Evolutionary conservation across 2,797 vertebrate genomes (phyloP).

Genomic region (Pseudopleuronectes americanus): DNA sequence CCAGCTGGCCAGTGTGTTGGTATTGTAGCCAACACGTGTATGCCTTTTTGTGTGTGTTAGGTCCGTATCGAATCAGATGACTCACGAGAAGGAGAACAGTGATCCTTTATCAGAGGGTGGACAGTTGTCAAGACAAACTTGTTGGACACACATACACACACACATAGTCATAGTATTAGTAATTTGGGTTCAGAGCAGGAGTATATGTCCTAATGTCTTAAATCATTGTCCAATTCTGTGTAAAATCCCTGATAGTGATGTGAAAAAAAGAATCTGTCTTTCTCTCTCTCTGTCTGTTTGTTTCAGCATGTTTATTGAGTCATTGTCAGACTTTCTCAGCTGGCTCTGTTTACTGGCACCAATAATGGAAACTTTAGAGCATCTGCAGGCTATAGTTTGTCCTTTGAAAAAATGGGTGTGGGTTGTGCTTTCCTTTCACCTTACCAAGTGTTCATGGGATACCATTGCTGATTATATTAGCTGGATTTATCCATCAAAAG

Average conservation of each 20-base stretch:
- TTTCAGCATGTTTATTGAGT: conserved; percentile 9
- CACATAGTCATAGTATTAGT: conserved; percentile 4
- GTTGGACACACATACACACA: conserved; percentile 20
- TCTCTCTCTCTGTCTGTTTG: background rate
- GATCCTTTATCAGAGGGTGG: conserved; percentile 50
- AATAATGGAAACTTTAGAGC: conserved; percentile 37
- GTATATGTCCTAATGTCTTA: background rate
- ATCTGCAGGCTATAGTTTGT: conserved; percentile 10
- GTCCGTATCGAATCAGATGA: conserved; percentile 5
- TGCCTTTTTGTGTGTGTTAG: background rate
- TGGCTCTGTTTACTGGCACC: conserved; percentile 34
- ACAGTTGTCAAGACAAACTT: conserved; percentile 61
- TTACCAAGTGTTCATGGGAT: conserved; percentile 10
- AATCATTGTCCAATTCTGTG: conserved; percentile 1
- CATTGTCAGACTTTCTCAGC: conserved; percentile 13
- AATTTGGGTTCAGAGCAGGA: background rate
- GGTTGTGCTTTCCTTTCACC: conserved; percentile 29
- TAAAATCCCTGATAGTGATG: conserved; percentile 25
- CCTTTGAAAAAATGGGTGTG: conserved; percentile 1
- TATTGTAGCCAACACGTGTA: conserved; percentile 3
- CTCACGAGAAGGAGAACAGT: conserved; percentile 38
- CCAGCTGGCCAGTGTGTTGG: conserved; percentile 14
- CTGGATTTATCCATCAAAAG: background rate
- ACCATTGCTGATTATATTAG: conserved; percentile 6
- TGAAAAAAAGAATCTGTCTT: background rate